phyloP scores from a whole-genome alignment of 2,113 vertebrate species.

The Glareola pratincola region DNA sequence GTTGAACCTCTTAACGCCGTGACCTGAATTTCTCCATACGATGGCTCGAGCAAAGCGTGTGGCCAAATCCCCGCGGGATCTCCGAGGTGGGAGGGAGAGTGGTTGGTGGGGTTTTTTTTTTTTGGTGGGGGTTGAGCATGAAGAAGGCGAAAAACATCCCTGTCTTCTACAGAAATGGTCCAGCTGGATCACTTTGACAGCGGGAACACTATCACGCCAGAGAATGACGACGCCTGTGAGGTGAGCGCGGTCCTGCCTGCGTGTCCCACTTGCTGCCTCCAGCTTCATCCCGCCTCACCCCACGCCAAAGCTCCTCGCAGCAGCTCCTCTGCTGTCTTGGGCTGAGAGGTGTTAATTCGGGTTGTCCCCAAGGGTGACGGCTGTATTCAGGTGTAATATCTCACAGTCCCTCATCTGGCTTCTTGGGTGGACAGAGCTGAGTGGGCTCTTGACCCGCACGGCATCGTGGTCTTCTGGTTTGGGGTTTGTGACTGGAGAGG shows the following conservation, averaged over 20 bases:
- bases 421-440: background rate
- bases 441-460: background rate
- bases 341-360: background rate
- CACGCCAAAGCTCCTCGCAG: background rate
- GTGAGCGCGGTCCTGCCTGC: constrained; percentile 48
- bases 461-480: background rate
- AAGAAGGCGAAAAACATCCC: background rate
- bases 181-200: constrained; percentile 85
- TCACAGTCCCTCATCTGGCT: background rate
- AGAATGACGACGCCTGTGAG: constrained; percentile 77
- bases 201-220: constrained; percentile 68
- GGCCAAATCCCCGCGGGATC: rapidly evolving
- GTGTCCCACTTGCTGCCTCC: background rate
- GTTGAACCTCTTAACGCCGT: constrained; percentile 2
- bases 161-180: constrained; percentile 82
- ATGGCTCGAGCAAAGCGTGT: background rate
- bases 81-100: background rate
- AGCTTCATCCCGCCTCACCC: background rate
- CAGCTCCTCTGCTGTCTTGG: background rate
- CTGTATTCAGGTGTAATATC: background rate
- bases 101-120: background rate
- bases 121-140: background rate
- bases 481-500: background rate
- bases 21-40: background rate
- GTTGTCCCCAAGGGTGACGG: background rate